Percentiles rank a stretch among this genome's conserved stretches.
Evolutionary conservation across 2,797 vertebrate genomes (phyloP).

Genomic region (Acanthopagrus latus): DNA sequence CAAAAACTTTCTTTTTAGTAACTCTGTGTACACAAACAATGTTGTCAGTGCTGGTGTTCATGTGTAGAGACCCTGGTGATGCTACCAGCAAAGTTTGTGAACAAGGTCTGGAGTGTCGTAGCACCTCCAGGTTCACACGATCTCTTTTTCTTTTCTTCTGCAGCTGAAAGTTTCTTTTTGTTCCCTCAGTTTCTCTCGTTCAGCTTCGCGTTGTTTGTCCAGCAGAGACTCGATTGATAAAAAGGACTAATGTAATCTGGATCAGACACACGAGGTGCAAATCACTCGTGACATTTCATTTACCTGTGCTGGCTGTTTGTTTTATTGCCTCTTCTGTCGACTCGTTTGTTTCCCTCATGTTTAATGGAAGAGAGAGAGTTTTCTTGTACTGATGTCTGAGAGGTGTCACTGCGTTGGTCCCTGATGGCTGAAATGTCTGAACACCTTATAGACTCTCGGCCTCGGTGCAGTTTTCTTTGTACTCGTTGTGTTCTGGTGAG

Average conservation of each 20-base stretch:
- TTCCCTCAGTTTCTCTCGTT: background rate
- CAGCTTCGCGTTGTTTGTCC: background rate
- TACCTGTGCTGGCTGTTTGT: constrained; percentile 7
- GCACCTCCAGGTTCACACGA: too few relatives aligned
- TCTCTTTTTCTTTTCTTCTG: background rate
- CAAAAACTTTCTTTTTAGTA: too few relatives aligned
- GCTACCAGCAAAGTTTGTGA: too few relatives aligned
- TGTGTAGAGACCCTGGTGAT: too few relatives aligned
- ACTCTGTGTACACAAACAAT: too few relatives aligned
- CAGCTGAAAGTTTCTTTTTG: background rate
- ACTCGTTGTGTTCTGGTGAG: too few relatives aligned
- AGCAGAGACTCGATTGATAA: background rate
- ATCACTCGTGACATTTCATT: constrained; percentile 42
- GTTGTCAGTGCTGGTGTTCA: too few relatives aligned
- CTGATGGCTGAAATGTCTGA: background rate
- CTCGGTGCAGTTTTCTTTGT: too few relatives aligned
- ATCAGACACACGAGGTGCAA: constrained; percentile 35
- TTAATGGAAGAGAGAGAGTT: constrained; percentile 15
- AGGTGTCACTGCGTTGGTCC: background rate
- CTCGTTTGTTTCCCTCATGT: constrained; percentile 45
- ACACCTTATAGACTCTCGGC: background rate
- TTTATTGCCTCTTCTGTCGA: constrained; percentile 18
- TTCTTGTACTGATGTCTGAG: background rate
- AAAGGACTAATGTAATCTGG: constrained; percentile 16
- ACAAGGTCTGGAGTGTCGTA: too few relatives aligned